A percentile compares a stretch with the other conserved stretches of the same genome.
Conservation (phyloP, 2,113 vertebrate genomes). For the Chloebia gouldiae region DNA sequence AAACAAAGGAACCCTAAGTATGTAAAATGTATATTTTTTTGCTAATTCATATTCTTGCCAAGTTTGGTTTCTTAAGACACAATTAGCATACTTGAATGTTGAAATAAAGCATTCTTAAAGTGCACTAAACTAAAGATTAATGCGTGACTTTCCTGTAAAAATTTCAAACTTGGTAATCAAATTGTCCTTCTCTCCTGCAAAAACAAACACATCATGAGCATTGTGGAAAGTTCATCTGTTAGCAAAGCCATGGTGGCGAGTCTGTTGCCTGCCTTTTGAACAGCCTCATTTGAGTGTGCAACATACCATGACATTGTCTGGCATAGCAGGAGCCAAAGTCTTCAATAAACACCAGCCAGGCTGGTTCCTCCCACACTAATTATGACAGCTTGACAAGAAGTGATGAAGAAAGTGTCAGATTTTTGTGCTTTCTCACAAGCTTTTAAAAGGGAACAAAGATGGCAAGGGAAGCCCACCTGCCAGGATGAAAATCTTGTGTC, state of each 20-base stretch:
- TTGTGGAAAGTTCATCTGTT: not conserved
- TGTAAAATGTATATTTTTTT: not conserved
- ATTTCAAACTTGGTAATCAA: not conserved
- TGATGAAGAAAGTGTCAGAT: no score
- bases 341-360: not conserved
- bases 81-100: not conserved
- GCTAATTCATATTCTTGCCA: not conserved
- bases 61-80: not conserved
- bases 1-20: not conserved
- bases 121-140: not conserved
- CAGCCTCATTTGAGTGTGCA: not conserved
- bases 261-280: slow-evolving; percentile 24
- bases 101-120: not conserved
- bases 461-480: not conserved
- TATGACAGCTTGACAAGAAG: not conserved
- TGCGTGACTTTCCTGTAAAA: not conserved
- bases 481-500: not conserved
- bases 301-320: not conserved
- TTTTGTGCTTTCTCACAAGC: not conserved
- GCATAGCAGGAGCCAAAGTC: not conserved
- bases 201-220: not conserved
- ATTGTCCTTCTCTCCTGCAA: not conserved
- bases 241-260: not conserved
- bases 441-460: not conserved
- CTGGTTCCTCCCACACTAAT: not conserved